Conservation (phyloP, 2,113 vertebrate genomes). For the Erythrocebus patas region DNA sequence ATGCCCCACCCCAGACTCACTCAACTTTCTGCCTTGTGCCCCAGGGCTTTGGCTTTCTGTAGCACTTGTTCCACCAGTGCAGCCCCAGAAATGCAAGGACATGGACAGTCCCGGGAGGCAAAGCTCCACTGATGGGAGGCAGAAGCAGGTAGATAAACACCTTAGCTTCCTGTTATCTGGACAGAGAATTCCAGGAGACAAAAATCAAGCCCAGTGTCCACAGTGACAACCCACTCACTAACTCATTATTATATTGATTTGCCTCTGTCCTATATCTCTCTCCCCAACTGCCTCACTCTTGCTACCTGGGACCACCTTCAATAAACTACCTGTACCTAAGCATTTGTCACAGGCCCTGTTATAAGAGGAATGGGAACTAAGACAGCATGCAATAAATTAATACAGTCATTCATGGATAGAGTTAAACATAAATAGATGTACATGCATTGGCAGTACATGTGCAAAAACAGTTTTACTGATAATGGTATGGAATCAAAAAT, state of each 20-base stretch:
- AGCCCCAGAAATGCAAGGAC: not conserved
- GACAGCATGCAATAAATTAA: not conserved
- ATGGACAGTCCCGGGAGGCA: not conserved
- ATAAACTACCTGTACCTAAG: not conserved
- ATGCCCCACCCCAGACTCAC: not conserved
- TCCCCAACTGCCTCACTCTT: not conserved
- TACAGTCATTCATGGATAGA: not conserved
- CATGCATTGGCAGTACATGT: too few relatives aligned
- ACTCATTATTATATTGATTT: not conserved
- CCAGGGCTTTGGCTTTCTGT: not conserved
- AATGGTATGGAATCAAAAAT: not conserved
- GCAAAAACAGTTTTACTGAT: not conserved
- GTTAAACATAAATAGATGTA: not conserved
- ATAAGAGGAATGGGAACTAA: not conserved
- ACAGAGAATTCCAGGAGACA: not conserved
- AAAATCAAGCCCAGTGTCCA: not conserved
- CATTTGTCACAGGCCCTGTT: not conserved
- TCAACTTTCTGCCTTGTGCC: not conserved
- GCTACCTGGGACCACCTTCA: not conserved
- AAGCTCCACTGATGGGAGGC: not conserved
- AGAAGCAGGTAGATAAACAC: not conserved
- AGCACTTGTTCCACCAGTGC: not conserved
- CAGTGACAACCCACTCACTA: not conserved
- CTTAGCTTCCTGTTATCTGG: not conserved
- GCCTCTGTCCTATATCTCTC: not conserved